phyloP scores from a whole-genome alignment of 2,888 invertebrate genomes.

The Cryptophagus acutangulus region DNA sequence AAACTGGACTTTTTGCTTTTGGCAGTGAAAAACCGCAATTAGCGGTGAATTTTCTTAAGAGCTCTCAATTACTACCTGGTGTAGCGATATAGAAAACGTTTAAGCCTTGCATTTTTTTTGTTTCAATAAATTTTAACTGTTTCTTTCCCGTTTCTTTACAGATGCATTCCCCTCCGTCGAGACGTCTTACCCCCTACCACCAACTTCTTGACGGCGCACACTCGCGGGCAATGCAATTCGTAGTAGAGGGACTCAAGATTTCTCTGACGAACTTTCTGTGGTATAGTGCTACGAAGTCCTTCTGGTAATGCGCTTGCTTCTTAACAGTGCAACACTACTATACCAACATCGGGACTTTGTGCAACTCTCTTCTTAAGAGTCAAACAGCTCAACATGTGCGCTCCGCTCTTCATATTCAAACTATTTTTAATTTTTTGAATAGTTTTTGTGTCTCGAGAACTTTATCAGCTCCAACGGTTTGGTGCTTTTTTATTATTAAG shows the following conservation, averaged over 20 bases:
- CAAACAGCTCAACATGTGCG: neutral
- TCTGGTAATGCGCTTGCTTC: constrained; percentile 7
- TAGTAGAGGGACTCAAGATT: constrained; percentile 29
- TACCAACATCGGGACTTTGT: neutral
- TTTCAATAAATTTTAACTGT: constrained; percentile 13
- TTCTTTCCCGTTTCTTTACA: constrained; percentile 34
- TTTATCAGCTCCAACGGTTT: too few relatives aligned
- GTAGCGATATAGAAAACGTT: neutral
- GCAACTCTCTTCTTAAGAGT: too few relatives aligned
- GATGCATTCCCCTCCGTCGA: constrained; percentile 35
- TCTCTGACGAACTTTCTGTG: constrained; percentile 27
- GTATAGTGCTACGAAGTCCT: constrained; percentile 27
- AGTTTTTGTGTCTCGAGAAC: too few relatives aligned
- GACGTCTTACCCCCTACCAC: constrained; percentile 40
- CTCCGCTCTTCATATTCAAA: too few relatives aligned
- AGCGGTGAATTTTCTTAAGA: too few relatives aligned
- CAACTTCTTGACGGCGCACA: constrained; percentile 40
- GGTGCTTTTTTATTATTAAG: too few relatives aligned
- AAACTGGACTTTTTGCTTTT: too few relatives aligned
- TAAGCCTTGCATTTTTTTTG: neutral
- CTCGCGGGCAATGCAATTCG: constrained; percentile 28
- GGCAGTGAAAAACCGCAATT: too few relatives aligned
- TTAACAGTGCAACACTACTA: constrained; percentile 3
- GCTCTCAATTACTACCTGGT: too few relatives aligned
- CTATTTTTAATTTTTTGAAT: too few relatives aligned